Conservation (phyloP, 2,797 vertebrate species). For the Tauraco hartlaubi region DNA sequence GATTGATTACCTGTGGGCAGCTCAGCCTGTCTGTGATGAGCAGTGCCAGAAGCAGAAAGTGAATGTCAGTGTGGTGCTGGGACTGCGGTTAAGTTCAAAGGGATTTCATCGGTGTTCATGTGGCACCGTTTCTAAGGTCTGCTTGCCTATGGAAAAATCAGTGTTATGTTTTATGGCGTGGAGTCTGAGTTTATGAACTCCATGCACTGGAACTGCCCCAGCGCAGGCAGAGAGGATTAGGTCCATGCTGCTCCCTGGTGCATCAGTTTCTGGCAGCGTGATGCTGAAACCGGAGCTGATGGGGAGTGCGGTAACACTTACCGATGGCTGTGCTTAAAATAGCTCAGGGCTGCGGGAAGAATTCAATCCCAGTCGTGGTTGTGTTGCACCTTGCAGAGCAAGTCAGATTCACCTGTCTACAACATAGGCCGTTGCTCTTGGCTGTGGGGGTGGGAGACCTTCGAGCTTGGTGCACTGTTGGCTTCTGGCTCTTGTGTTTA, state of each 20-base stretch:
- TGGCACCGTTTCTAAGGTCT: neutral
- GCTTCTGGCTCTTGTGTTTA: neutral
- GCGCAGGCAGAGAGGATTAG: neutral
- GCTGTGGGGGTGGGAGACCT: neutral
- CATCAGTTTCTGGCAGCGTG: neutral
- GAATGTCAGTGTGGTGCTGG: neutral
- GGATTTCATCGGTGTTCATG: neutral
- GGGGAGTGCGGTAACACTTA: neutral
- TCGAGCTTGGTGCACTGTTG: neutral
- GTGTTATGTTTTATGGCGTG: neutral
- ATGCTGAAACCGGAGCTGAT: neutral
- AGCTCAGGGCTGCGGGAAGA: neutral
- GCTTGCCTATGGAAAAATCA: neutral
- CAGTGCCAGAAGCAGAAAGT: neutral
- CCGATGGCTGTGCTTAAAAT: neutral
- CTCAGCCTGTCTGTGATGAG: neutral
- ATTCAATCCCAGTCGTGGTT: rapidly evolving
- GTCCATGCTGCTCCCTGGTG: neutral
- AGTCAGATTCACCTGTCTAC: neutral
- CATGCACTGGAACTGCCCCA: neutral
- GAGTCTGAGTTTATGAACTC: neutral
- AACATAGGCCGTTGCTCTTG: rapidly evolving
- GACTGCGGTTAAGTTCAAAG: neutral
- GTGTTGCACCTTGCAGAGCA: neutral
- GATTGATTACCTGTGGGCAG: neutral